Base-by-base conservation (phyloP, 1,140 invertebrate species). In the Hycleus cichorii region DNA sequence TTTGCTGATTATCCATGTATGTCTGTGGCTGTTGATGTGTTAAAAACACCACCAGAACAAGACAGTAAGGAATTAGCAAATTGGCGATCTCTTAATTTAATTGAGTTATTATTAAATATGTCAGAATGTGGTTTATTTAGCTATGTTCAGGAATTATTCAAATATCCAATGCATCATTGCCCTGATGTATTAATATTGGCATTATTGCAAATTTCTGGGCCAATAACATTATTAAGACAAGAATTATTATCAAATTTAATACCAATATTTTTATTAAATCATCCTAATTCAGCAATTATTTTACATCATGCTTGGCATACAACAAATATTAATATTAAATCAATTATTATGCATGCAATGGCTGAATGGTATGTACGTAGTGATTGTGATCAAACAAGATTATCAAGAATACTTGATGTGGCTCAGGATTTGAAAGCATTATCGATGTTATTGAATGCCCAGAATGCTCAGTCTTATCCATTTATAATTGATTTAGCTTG, bases 401-500 rank as follows among this genome's bases (percentile, higher is more conserved):
- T 99, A 2, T 94, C 95, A 0, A 78, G 95, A 26, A 98, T 99
- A 65, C 78, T 99, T 18, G 96, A 98, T 71, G 89, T 98, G 6
- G 95, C 96, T 2, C 97, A 99, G 75, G 97, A 98, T 77, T 76
- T 98, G 0, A 98, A 97, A 77, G 94, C 94, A 0, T 73, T 98
- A 1, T 95, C 93, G 0, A 81, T 93, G 61, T 77, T 99, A n/a
- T 76, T 99, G 1, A 98, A 97, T 76, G 88, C 89, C 1, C 89
- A 91, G 58, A 90, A 90, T 75, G 87, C 89, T 0, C 89, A 90
- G 58, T 91, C 91, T 0, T 95, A 95, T 76, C 84, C 91, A 11
- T 99, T 99, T 78, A 92, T 97, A 3, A 98, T 99, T 65, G 97
- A 99, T 77, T 76, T 99, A 49, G 95, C 97, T 0, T 98, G 95